phyloP scores from a whole-genome alignment of 1,140 invertebrate genomes.

The Aphis gossypii region DNA sequence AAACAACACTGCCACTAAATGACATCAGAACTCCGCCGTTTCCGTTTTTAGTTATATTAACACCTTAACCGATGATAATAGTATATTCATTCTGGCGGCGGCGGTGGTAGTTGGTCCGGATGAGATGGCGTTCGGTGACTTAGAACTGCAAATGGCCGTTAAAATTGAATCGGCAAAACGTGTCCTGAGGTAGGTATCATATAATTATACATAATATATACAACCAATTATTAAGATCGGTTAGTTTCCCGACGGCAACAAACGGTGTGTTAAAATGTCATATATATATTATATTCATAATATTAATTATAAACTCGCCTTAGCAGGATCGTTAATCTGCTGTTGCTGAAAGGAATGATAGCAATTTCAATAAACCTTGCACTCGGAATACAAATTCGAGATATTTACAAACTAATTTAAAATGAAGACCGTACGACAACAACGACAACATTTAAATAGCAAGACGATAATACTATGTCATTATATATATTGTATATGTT shows the following conservation, averaged over 20 bases:
- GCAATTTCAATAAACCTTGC: conserved; percentile 6
- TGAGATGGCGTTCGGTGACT: neutral
- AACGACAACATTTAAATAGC: neutral
- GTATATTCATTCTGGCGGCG: neutral
- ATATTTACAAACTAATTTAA: neutral
- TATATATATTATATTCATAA: neutral
- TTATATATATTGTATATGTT: neutral
- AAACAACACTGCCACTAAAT: neutral
- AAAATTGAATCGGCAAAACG: neutral
- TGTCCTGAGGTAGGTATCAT: neutral
- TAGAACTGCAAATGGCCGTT: neutral
- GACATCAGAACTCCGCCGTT: neutral
- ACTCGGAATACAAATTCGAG: neutral
- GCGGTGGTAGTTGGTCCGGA: neutral
- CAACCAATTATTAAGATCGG: neutral
- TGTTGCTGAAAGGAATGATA: neutral
- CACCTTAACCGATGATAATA: neutral
- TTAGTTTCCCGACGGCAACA: neutral
- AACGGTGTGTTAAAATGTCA: neutral
- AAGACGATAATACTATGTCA: neutral
- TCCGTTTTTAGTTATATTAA: neutral
- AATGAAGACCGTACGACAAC: neutral
- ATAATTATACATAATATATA: too few relatives aligned
- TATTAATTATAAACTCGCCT: neutral
- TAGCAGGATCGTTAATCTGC: neutral